Evolutionary conservation across 2,113 vertebrate genomes (phyloP).

Genomic region (Gyps fulvus): DNA sequence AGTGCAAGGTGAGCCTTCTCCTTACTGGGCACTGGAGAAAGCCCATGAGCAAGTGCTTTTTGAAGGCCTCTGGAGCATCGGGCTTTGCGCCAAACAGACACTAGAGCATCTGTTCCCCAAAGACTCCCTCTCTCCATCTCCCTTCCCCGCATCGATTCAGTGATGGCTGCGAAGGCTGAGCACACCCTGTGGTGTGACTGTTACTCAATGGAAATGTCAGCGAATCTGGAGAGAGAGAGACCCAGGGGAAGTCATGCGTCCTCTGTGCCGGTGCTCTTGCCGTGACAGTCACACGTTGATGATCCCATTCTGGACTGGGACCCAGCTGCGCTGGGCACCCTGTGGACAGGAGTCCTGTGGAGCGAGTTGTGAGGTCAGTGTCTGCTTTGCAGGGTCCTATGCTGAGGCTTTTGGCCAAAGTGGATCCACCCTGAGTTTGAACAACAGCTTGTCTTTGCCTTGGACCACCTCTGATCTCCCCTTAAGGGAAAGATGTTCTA

Average conservation of each 20-base stretch:
- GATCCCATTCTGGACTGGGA: accelerated
- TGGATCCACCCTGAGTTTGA: not conserved
- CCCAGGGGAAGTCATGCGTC: accelerated
- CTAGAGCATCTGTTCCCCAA: not conserved
- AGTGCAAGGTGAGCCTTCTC: not conserved
- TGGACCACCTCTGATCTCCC: not conserved
- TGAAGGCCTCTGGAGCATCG: not conserved
- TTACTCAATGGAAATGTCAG: not conserved
- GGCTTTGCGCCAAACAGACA: not conserved
- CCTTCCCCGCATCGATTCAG: not conserved
- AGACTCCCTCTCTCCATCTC: not conserved
- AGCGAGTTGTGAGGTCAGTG: not conserved
- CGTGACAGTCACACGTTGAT: accelerated
- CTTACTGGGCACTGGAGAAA: not conserved
- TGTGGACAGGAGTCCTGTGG: not conserved
- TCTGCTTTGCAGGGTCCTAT: not conserved
- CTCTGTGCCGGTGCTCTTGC: accelerated
- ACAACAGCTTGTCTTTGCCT: not conserved
- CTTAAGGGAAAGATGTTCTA: not conserved
- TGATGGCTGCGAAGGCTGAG: not conserved
- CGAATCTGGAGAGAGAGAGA: not conserved
- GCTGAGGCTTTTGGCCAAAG: not conserved
- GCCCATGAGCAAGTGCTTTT: not conserved
- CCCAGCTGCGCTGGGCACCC: not conserved
- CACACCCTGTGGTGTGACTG: not conserved